Percentiles rank a stretch among this genome's conserved stretches.
Evolutionary conservation across 64 coral and sea anemone genomes (phyloP).

Genomic region (Montipora capricornis): DNA sequence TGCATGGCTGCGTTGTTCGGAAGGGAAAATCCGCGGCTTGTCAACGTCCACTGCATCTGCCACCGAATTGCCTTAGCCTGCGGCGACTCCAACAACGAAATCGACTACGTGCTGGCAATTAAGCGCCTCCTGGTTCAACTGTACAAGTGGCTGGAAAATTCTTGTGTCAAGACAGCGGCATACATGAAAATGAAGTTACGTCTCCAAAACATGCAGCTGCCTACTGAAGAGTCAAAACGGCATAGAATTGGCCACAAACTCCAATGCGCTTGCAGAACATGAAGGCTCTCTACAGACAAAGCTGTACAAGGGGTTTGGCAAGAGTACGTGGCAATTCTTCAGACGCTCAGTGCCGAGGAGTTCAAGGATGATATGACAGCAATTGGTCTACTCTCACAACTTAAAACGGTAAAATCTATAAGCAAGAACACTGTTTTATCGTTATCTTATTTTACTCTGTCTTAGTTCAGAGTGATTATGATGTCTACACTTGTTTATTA

Average conservation of each 20-base stretch:
- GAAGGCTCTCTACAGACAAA: too few species aligned
- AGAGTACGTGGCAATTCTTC: neutral
- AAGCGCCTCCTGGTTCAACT: constrained; percentile 15
- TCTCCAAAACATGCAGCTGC: constrained; percentile 1
- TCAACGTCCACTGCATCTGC: constrained; percentile 35
- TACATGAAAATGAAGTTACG: neutral
- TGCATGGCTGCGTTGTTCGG: too few species aligned
- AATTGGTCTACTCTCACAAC: neutral
- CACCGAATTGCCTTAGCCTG: constrained; percentile 35
- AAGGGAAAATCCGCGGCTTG: too few species aligned
- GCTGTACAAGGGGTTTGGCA: neutral
- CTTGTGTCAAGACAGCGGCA: neutral
- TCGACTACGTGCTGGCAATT: constrained; percentile 23
- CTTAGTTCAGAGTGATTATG: too few species aligned
- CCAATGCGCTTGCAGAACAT: neutral
- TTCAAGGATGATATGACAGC: neutral
- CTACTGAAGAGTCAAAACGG: neutral
- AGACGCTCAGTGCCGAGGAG: neutral
- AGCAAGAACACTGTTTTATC: neutral
- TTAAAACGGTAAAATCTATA: neutral
- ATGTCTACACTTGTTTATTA: too few species aligned
- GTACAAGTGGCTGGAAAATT: constrained; percentile 44
- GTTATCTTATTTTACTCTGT: too few species aligned
- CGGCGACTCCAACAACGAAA: constrained; percentile 26
- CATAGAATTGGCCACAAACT: constrained; percentile 38